Percentiles rank a stretch among this genome's conserved stretches.
Conservation (phyloP, 2,888 invertebrate genomes). For the Diarsia dahlii region DNA sequence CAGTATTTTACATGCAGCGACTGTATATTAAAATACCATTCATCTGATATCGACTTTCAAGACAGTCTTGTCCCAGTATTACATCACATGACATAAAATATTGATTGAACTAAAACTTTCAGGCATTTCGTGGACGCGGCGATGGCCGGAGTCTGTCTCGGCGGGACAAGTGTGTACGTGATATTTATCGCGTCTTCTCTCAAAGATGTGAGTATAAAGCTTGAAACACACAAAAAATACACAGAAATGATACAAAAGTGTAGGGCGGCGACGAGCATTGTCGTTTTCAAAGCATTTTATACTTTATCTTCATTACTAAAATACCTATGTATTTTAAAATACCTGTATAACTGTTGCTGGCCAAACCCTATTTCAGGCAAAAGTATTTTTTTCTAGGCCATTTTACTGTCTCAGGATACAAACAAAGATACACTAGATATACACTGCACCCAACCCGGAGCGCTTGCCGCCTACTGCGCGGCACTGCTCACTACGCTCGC, state of each 20-base stretch:
- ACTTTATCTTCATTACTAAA: neutral
- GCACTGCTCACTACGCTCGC: too few species aligned
- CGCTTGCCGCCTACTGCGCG: too few species aligned
- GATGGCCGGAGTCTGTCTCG: conserved; percentile 93
- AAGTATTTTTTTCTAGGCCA: too few species aligned
- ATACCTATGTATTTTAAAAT: too few species aligned
- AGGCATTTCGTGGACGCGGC: conserved; percentile 93
- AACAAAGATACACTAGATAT: too few species aligned
- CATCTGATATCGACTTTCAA: neutral
- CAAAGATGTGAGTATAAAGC: conserved; percentile 89
- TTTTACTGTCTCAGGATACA: too few species aligned
- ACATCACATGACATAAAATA: neutral
- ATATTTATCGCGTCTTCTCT: conserved; percentile 93
- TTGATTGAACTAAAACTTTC: conserved; percentile 55
- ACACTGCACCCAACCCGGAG: too few species aligned
- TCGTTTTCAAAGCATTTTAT: neutral
- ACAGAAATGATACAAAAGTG: neutral
- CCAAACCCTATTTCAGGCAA: too few species aligned
- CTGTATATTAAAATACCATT: neutral
- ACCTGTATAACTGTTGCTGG: too few species aligned
- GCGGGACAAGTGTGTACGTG: conserved; percentile 94
- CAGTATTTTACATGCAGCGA: too few species aligned
- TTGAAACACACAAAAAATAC: neutral
- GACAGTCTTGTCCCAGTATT: neutral
- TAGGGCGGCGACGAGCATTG: neutral